phyloP scores from a whole-genome alignment of 2,113 vertebrate genomes.

The Rhombomys opimus region DNA sequence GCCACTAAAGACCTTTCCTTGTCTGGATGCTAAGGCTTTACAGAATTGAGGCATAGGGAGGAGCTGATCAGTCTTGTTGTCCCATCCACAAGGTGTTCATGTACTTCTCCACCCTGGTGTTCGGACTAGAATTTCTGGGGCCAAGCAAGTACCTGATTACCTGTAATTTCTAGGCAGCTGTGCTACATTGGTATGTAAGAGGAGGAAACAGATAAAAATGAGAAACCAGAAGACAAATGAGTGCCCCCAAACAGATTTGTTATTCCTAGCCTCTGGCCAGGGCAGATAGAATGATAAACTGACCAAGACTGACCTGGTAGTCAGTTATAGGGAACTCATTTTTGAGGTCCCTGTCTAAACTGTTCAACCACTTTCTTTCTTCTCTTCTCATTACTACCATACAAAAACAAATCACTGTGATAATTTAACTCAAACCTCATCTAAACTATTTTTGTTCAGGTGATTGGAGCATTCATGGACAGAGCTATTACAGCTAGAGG shows the following conservation, averaged over 20 bases:
- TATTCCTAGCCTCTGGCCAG: neutral
- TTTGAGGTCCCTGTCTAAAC: neutral
- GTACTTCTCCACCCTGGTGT: neutral
- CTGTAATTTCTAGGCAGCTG: neutral
- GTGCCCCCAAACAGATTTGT: neutral
- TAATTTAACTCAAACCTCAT: neutral
- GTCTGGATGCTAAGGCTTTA: neutral
- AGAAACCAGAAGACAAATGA: neutral
- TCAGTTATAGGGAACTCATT: neutral
- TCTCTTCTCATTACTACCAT: neutral
- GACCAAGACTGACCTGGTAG: neutral
- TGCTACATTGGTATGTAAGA: neutral
- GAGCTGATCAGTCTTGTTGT: neutral
- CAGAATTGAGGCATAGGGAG: neutral
- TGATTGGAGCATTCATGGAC: neutral
- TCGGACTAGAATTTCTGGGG: neutral
- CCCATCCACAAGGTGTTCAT: too few species aligned
- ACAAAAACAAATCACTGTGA: neutral
- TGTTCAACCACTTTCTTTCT: neutral
- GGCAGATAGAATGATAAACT: neutral
- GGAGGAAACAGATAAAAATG: neutral
- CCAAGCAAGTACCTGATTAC: neutral
- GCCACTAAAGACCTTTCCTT: neutral
- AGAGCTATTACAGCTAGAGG: neutral
- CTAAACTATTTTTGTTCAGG: neutral